A percentile compares a stretch with the other conserved stretches of the same genome.
These are phyloP conservation scores for Dryas iulia DNA, from an alignment of 1,140 invertebrate species.

Conservation along the genomic window DNA sequence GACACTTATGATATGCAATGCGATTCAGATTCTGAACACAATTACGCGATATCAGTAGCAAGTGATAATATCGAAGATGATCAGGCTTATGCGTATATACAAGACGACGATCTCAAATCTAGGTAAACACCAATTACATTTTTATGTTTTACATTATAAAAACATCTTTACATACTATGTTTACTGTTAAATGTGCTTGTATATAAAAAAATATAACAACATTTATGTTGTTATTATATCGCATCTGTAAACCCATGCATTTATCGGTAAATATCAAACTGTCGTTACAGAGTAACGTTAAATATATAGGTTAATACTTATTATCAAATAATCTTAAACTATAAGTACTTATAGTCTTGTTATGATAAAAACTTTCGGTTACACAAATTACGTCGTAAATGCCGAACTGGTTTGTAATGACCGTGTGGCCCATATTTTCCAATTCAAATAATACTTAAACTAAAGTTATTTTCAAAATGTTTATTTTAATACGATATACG, in stretches of 20 bases:
- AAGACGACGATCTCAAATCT: constrained; percentile 73
- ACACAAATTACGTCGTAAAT: constrained; percentile 3
- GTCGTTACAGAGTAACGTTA: not conserved
- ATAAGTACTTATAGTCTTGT: not conserved
- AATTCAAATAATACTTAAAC: not conserved
- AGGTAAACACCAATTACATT: constrained; percentile 44
- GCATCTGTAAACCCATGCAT: not conserved
- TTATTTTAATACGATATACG: not conserved
- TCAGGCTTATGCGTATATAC: constrained; percentile 67
- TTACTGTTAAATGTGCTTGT: too few relatives aligned
- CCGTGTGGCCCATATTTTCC: not conserved
- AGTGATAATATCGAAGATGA: constrained; percentile 65
- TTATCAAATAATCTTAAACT: not conserved
- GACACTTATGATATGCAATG: constrained; percentile 43
- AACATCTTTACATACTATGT: not conserved
- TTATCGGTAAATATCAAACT: not conserved
- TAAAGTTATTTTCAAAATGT: not conserved
- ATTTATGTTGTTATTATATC: too few relatives aligned
- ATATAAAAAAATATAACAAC: not conserved
- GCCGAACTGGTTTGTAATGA: not conserved
- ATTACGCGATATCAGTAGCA: constrained; percentile 60
- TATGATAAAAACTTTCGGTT: not conserved
- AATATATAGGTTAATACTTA: not conserved
- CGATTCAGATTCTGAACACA: constrained; percentile 63
- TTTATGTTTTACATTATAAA: not conserved